phyloP scores from a whole-genome alignment of 2,113 vertebrate genomes.

The Indicator maculatus region DNA sequence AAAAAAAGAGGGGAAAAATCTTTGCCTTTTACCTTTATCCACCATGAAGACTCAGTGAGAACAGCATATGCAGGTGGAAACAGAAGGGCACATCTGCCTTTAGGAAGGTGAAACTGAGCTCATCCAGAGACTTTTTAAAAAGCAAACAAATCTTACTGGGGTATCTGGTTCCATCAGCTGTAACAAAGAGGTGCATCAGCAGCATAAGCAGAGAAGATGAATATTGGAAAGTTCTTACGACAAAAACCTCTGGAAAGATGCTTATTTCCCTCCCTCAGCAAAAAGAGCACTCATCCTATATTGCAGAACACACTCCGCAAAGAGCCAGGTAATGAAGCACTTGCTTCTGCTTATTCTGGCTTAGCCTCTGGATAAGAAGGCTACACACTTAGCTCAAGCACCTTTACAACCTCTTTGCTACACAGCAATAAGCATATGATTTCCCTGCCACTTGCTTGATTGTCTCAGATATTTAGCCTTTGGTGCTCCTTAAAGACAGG shows the following conservation, averaged over 20 bases:
- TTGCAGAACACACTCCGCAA: background rate
- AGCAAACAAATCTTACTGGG: background rate
- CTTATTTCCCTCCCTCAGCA: background rate
- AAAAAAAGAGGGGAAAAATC: rapidly evolving
- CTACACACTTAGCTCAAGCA: background rate
- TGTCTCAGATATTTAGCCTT: background rate
- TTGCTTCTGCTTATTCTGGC: background rate
- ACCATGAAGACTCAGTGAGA: background rate
- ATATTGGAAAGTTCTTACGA: background rate
- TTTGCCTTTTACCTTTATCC: background rate
- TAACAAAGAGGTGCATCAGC: background rate
- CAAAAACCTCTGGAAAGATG: background rate
- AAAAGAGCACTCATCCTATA: background rate
- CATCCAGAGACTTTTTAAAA: background rate
- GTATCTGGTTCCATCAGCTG: background rate
- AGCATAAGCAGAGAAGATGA: background rate
- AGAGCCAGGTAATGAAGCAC: background rate
- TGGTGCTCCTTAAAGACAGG: background rate
- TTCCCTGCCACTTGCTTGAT: background rate
- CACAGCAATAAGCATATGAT: background rate
- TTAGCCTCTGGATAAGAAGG: background rate
- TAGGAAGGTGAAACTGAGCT: background rate
- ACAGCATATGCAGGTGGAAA: background rate
- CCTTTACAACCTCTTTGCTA: background rate
- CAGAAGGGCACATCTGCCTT: background rate